Base-by-base conservation (phyloP, 2,797 vertebrate genomes). In the Tokudaia tokunoshimensis region DNA sequence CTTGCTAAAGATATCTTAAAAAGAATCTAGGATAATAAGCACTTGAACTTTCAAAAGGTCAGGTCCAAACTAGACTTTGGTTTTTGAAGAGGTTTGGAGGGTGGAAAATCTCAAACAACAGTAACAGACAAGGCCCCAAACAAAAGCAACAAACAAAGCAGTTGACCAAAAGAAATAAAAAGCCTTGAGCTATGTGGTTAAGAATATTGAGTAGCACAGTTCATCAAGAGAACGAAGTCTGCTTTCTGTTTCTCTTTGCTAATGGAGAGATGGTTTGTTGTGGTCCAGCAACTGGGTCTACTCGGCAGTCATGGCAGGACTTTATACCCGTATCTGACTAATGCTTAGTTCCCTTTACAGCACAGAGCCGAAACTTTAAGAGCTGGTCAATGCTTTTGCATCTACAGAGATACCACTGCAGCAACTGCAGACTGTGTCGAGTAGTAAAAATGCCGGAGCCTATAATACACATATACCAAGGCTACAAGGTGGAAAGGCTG, bases 241-340 rank as follows among this genome's bases (percentile, higher is more conserved):
- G 26, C n/a, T 47, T 90, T 94, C 24, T 50, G 31, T 63, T 50
- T 50, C 41, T 83, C 67, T 94, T 90, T 93, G 37, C 86, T 96
- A 74, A 85, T 10, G 52, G 26, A 92, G 59, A 92, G 87, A 92
- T 70, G 19, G 74, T n/a, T 20, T 81, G n/a, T 6, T 88, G 57
- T 57, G 7, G 29, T 24, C 72, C 59, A 86, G 86, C 4, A 76
- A 82, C 74, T 17, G 37, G 61, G 61, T 59, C 80, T 26, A 76
- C 37, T 44, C 22, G 34, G 19, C 20, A 80, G 37, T 78, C 5
- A 86, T 19, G n/a, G 22, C 52, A 59, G 7, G 14, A 92, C 14
- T 17, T 11, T 12, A 89, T 13, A 91, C 6, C 74, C 13, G 55
- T 55, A 11, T 24, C 22, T 37, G 37, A 44, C 14, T 70, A 22